These are phyloP conservation scores for Gnathonemus echidnorhynchus DNA, from an alignment of 2,113 vertebrate species.

Conservation along the genomic window DNA sequence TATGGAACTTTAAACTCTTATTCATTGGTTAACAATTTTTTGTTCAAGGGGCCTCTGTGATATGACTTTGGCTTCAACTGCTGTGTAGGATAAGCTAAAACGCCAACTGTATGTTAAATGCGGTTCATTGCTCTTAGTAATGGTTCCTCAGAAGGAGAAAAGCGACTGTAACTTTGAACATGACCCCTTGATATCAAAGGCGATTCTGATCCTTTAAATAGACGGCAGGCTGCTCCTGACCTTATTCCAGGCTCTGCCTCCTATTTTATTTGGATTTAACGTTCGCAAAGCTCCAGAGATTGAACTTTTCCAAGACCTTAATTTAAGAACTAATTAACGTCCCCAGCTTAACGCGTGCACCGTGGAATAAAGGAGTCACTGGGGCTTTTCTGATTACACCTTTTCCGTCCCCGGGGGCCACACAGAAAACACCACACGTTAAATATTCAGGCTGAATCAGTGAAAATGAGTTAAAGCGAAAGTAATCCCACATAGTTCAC, in stretches of 20 bases:
- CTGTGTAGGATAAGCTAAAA: neutral
- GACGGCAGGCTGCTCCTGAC: neutral
- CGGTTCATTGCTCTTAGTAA: neutral
- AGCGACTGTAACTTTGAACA: neutral
- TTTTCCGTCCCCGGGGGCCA: neutral
- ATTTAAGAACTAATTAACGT: constrained; percentile 13
- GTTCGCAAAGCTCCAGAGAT: constrained; percentile 4
- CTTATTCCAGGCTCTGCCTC: neutral
- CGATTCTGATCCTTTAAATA: neutral
- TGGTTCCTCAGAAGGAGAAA: neutral
- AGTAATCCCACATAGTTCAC: neutral
- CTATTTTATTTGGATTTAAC: neutral
- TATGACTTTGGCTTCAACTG: neutral
- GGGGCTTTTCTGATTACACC: neutral
- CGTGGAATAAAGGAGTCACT: neutral
- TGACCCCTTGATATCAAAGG: neutral
- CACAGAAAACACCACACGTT: neutral
- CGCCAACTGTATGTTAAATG: neutral
- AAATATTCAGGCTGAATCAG: neutral
- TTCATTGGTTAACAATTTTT: neutral
- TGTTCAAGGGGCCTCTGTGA: neutral
- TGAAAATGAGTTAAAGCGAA: neutral
- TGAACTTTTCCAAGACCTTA: constrained; percentile 6
- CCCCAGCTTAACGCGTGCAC: neutral
- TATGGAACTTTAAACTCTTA: neutral